These are phyloP conservation scores for Molossus alvarezi DNA, from an alignment of 2,797 vertebrate genomes.

Conservation along the genomic window DNA sequence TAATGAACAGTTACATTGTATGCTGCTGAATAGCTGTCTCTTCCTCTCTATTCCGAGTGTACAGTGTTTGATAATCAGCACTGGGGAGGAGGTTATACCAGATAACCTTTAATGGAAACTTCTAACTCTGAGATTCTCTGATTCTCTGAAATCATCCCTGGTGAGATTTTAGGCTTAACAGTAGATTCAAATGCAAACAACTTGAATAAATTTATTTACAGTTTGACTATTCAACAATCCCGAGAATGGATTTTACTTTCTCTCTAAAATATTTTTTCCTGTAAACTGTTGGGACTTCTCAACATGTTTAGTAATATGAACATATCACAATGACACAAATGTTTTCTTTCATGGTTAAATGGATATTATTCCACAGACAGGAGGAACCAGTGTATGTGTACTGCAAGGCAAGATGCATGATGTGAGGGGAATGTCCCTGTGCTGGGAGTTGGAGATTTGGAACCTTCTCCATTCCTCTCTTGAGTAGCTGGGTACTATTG, in stretches of 20 bases:
- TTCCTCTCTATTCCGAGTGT: neutral
- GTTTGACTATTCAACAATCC: constrained; percentile 52
- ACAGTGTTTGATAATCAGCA: neutral
- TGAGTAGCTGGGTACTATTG: neutral
- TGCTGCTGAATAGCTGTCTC: neutral
- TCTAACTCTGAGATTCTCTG: neutral
- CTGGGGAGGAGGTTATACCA: neutral
- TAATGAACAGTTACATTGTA: constrained; percentile 47
- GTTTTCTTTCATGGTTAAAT: neutral
- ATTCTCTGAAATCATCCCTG: constrained; percentile 36
- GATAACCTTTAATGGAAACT: neutral
- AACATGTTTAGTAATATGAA: constrained; percentile 28
- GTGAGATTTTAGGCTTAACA: constrained; percentile 54
- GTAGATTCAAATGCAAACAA: constrained; percentile 68
- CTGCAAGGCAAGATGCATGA: neutral
- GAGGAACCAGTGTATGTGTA: neutral
- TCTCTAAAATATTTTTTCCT: constrained; percentile 40
- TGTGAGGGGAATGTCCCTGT: neutral
- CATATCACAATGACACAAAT: neutral
- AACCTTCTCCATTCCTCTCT: neutral
- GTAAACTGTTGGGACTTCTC: neutral
- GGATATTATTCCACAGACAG: neutral
- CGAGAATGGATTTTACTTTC: neutral
- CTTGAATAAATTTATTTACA: neutral
- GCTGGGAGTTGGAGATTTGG: neutral